Evolutionary conservation across 1,140 invertebrate genomes (phyloP).

Genomic region (Eulimnadia texana): DNA sequence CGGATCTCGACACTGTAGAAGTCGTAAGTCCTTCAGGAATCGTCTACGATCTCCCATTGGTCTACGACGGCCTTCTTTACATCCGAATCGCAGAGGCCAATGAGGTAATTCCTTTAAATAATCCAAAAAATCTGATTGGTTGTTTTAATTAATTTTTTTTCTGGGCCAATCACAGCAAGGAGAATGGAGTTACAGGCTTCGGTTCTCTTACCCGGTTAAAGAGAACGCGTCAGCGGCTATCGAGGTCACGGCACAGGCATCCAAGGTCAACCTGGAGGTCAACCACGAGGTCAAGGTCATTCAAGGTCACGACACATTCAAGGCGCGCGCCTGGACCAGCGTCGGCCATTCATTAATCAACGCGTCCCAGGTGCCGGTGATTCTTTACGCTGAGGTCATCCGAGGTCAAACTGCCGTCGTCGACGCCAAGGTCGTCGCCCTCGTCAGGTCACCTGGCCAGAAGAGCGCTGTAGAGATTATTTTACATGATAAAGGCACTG

Average conservation of each 20-base stretch:
- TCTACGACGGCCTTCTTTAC: constrained; percentile 11
- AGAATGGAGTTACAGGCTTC: constrained; percentile 22
- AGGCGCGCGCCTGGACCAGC: constrained; percentile 3
- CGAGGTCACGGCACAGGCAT: constrained; percentile 22
- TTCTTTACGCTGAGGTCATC: constrained; percentile 13
- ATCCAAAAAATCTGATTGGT: background rate
- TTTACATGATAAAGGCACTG: constrained; percentile 11
- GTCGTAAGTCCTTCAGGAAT: constrained; percentile 22
- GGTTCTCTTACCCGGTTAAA: constrained; percentile 21
- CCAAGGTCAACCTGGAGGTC: background rate
- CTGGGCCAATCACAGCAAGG: constrained; percentile 15
- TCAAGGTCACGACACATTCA: background rate
- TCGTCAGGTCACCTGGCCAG: constrained; percentile 5
- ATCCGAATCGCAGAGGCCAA: constrained; percentile 12
- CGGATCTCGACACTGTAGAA: constrained; percentile 25
- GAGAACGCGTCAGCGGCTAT: constrained; percentile 19
- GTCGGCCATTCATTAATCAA: constrained; percentile 2
- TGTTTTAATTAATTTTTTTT: background rate
- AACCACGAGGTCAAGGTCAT: background rate
- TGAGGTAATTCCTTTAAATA: no score
- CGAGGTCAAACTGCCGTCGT: constrained; percentile 6
- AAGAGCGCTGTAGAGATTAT: background rate
- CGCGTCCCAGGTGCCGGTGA: constrained; percentile 5
- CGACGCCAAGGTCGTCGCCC: constrained; percentile 11
- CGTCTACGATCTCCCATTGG: constrained; percentile 22